phyloP scores from a whole-genome alignment of 2,113 vertebrate genomes.

The Centropus bengalensis region DNA sequence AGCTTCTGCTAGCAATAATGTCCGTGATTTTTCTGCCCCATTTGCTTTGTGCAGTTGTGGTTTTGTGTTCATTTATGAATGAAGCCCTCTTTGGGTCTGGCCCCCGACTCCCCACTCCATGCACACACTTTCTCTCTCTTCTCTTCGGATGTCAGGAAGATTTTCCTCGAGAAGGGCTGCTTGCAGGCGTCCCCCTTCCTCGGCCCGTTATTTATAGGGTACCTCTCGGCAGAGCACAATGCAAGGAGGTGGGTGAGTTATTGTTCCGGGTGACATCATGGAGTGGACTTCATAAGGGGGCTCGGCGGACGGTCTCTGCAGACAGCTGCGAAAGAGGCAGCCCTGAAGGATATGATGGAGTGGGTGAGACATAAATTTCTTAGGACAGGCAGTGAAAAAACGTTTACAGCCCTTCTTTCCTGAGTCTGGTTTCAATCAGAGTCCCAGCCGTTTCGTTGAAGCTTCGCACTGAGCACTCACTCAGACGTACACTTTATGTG shows the following conservation, averaged over 20 bases:
- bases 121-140: neutral
- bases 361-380: conserved; percentile 85
- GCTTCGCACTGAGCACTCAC: neutral
- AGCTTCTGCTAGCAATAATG: neutral
- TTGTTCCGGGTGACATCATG: conserved; percentile 70
- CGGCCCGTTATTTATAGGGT: conserved; percentile 42
- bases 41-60: neutral
- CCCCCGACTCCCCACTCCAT: neutral
- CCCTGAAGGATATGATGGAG: conserved; percentile 80
- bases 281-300: conserved; percentile 62
- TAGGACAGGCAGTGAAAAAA: conserved; percentile 80
- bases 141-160: neutral
- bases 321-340: conserved; percentile 71
- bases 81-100: neutral
- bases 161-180: neutral
- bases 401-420: conserved; percentile 77
- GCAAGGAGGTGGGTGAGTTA: conserved; percentile 63
- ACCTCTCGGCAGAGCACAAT: neutral
- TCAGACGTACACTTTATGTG: conserved; percentile 25
- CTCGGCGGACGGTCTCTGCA: conserved; percentile 67
- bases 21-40: neutral
- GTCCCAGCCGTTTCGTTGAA: conserved; percentile 38
- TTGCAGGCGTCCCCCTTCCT: neutral
- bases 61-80: neutral
- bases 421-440: conserved; percentile 84